These are phyloP conservation scores for Nasonia giraulti DNA, from an alignment of 1,140 invertebrate genomes.

Conservation along the genomic window DNA sequence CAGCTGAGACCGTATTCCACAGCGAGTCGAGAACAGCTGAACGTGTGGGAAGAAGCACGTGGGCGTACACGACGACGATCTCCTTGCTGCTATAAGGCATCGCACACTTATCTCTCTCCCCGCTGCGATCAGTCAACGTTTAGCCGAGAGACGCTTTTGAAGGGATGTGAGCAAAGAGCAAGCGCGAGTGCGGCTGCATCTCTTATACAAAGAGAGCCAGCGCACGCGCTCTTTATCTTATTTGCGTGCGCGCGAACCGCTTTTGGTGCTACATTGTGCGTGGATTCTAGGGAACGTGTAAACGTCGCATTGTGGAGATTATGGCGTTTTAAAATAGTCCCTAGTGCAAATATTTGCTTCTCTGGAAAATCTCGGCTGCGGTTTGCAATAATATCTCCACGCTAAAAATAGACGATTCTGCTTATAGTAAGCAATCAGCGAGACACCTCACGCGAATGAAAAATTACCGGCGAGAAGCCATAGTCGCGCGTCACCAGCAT, in stretches of 20 bases:
- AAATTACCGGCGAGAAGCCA: not conserved
- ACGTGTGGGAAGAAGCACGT: conserved; percentile 21
- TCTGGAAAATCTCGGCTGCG: no score
- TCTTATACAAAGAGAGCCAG: no score
- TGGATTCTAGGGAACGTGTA: not conserved
- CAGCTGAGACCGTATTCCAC: not conserved
- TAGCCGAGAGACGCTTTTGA: not conserved
- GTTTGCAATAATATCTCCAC: no score
- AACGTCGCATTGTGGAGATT: no score
- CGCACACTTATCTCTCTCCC: not conserved
- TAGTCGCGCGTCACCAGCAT: not conserved
- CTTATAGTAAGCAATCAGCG: no score
- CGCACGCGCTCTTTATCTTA: not conserved
- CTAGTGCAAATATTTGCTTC: no score
- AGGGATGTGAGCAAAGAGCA: not conserved
- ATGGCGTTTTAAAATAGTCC: no score
- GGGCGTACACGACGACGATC: not conserved
- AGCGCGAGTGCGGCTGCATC: not conserved
- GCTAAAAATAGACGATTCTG: no score
- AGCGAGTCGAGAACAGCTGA: not conserved
- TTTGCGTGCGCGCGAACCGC: not conserved
- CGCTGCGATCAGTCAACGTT: conserved; percentile 36
- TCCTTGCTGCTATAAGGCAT: not conserved
- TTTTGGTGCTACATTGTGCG: not conserved
- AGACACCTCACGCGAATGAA: not conserved